Conservation (phyloP, 1,140 invertebrate genomes). For the Globodera ellingtonae region DNA sequence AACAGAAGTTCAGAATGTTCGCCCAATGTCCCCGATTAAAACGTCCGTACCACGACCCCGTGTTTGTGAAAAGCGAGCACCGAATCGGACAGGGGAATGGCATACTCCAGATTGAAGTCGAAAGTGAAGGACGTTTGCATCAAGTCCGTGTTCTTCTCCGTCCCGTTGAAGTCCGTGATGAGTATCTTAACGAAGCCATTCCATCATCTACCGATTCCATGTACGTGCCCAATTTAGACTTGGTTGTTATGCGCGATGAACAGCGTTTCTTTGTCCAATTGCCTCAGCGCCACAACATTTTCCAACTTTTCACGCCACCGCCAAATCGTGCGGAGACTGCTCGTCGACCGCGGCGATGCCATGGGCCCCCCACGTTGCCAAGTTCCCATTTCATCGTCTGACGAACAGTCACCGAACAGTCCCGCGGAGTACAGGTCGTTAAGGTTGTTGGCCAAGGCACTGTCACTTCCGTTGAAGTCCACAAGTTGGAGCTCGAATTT, state of each 20-base stretch:
- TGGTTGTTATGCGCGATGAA: slow-evolving; percentile 48
- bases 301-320: slow-evolving; percentile 22
- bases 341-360: slow-evolving; percentile 28
- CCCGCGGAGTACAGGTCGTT: slow-evolving; percentile 4
- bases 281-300: slow-evolving; percentile 37
- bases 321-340: slow-evolving; percentile 28
- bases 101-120: slow-evolving; percentile 47
- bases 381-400: slow-evolving; percentile 30
- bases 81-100: slow-evolving; percentile 48
- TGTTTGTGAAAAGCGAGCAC: slow-evolving; percentile 53
- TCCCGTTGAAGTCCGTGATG: slow-evolving; percentile 47
- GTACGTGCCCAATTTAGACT: slow-evolving; percentile 12
- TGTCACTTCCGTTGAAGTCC: slow-evolving; percentile 49
- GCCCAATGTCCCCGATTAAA: neutral
- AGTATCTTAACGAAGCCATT: slow-evolving; percentile 41
- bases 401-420: slow-evolving; percentile 13
- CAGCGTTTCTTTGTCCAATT: slow-evolving; percentile 47
- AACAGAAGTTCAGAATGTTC: neutral
- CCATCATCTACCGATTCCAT: neutral
- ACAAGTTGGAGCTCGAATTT: slow-evolving; percentile 40
- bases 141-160: slow-evolving; percentile 48
- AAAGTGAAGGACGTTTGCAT: slow-evolving; percentile 51
- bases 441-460: neutral
- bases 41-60: slow-evolving; percentile 33
- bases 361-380: slow-evolving; percentile 32